Base-by-base conservation (phyloP, 2,797 vertebrate genomes). In the Sus cebifrons region DNA sequence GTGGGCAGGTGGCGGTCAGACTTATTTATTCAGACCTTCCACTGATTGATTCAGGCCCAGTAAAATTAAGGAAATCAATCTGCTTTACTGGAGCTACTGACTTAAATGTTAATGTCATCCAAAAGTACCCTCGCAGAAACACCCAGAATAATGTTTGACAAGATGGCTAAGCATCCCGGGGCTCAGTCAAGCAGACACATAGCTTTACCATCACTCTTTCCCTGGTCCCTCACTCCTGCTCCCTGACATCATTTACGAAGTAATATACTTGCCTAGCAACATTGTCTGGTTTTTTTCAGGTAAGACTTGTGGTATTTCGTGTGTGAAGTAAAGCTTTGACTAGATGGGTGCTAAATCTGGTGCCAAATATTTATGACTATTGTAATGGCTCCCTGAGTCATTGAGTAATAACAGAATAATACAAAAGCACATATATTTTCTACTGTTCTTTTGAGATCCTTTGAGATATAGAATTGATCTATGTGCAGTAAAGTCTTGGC, bases 301-400 rank as follows among this genome's bases (percentile, higher is more conserved):
- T 65, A 74, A 36, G n/a, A 60, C 64, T 95, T 73, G 32, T 13
- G 44, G 32, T 86, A 27, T 58, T 68, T 65, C 62, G 32, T 60
- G 52, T 86, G n/a, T 52, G 77, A 94, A 67, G 36, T 79, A 54
- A 71, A 44, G 12, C 9, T 93, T 91, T 93, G 44, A 83, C 32
- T 64, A 56, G 18, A 54, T 60, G 36, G 54, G 49, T 65, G 49
- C 15, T 70, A 20, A 68, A 58, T 27, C 20, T 85, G 23, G 17
- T 40, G 6, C 8, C 64, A 87, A 6, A 54, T 83, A 44, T 88
- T 92, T 91, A 52, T 27, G 62, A 65, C 86, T 71, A 21, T 68
- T 89, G 11, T 91, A 89, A 91, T 86, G 90, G 74, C 8, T 71
- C 14, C 65, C n/a, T 81, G 86, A 93, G 70, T 65, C 75, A 94